Conservation (phyloP, 2,797 vertebrate species). For the Chaenodraco wilsoni region DNA sequence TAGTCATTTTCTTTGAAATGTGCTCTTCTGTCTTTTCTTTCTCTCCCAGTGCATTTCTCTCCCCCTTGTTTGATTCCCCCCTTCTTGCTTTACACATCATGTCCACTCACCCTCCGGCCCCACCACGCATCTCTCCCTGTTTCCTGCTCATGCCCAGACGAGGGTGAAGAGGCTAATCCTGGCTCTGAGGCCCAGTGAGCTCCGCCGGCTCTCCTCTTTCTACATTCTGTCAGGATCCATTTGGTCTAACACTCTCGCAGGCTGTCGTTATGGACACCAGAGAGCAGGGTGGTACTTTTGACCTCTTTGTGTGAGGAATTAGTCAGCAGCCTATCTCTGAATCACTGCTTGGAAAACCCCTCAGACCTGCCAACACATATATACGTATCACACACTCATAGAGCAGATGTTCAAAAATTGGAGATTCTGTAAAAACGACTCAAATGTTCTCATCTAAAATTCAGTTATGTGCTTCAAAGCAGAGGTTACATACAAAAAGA, state of each 20-base stretch:
- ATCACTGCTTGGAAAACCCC: slow-evolving; percentile 41
- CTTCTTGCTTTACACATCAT: slow-evolving; percentile 48
- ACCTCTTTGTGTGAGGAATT: slow-evolving; percentile 60
- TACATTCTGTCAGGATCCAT: slow-evolving; percentile 66
- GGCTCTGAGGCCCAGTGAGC: slow-evolving; percentile 67
- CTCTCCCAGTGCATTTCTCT: slow-evolving; percentile 21
- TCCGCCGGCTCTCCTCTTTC: slow-evolving; percentile 61
- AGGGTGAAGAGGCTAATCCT: slow-evolving; percentile 77
- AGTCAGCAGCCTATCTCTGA: slow-evolving; percentile 55
- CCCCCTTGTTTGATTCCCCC: slow-evolving; percentile 17
- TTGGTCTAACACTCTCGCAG: slow-evolving; percentile 59
- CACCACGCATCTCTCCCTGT: slow-evolving; percentile 41
- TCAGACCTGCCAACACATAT: slow-evolving; percentile 28
- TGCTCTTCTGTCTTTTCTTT: slow-evolving; percentile 27
- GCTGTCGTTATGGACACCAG: slow-evolving; percentile 60
- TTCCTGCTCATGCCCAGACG: slow-evolving; percentile 56
- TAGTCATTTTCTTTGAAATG: slow-evolving; percentile 41
- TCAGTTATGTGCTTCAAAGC: not conserved
- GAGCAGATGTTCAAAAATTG: not conserved
- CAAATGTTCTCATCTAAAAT: slow-evolving; percentile 21
- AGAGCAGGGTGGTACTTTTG: slow-evolving; percentile 58
- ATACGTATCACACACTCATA: not conserved
- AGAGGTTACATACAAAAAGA: slow-evolving; percentile 21
- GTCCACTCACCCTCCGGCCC: slow-evolving; percentile 53
- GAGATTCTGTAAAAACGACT: not conserved